Conservation (phyloP, 2,888 invertebrate species). For the Physocephala rufipes region DNA sequence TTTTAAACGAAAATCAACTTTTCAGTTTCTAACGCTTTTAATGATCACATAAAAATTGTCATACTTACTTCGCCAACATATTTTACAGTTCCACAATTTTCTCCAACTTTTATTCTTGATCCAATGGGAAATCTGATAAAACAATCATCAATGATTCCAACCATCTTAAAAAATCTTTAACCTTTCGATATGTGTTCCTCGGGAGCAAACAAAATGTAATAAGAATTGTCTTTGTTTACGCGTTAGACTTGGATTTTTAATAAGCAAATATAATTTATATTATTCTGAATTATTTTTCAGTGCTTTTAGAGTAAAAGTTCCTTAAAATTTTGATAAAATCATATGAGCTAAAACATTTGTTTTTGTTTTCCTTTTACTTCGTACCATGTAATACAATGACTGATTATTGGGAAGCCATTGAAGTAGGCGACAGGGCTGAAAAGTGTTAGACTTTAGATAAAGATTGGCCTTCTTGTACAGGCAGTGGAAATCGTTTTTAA, state of each 20-base stretch:
- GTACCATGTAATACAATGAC: background rate
- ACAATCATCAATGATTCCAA: slow-evolving; percentile 63
- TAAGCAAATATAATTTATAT: slow-evolving; percentile 14
- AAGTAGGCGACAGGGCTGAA: slow-evolving; percentile 1
- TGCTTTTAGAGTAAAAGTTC: slow-evolving; percentile 9
- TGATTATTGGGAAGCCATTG: slow-evolving; percentile 3
- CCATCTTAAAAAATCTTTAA: slow-evolving; percentile 51
- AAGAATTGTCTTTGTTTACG: background rate
- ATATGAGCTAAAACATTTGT: slow-evolving; percentile 30
- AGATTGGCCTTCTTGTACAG: too few species aligned
- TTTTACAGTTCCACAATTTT: slow-evolving; percentile 72
- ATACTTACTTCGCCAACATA: slow-evolving; percentile 76
- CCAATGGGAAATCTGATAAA: slow-evolving; percentile 62
- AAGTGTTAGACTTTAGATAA: background rate
- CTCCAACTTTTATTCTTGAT: slow-evolving; percentile 60
- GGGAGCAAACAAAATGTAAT: background rate
- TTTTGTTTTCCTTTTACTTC: slow-evolving; percentile 33
- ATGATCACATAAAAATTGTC: background rate
- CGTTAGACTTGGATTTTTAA: slow-evolving; percentile 8
- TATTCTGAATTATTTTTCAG: background rate
- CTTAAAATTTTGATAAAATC: slow-evolving; percentile 33
- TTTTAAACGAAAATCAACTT: background rate
- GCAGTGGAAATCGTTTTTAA: too few species aligned
- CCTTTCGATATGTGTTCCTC: background rate
- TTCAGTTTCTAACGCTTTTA: background rate